These are phyloP conservation scores for Agrotis clavis DNA, from an alignment of 2,888 invertebrate species.

Conservation along the genomic window DNA sequence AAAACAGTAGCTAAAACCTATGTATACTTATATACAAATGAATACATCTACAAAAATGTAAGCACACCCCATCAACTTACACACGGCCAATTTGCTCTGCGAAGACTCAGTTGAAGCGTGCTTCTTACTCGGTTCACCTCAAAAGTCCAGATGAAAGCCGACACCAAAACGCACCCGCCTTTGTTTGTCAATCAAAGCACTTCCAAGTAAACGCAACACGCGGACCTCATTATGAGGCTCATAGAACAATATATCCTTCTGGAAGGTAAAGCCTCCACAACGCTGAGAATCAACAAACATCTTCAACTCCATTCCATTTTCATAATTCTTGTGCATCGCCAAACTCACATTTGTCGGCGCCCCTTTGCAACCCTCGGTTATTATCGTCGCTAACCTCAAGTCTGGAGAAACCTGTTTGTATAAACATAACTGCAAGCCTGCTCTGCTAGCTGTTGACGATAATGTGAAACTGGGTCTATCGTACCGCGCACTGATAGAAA, in stretches of 20 bases:
- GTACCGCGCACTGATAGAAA: conserved; percentile 84
- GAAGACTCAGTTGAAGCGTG: conserved; percentile 32
- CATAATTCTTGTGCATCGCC: conserved; percentile 82
- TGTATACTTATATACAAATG: conserved; percentile 90
- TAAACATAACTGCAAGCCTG: conserved; percentile 83
- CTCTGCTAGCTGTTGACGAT: conserved; percentile 81
- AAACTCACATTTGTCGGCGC: conserved; percentile 78
- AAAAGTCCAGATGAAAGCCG: conserved; percentile 87
- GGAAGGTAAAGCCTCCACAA: conserved; percentile 86
- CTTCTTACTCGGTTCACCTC: conserved; percentile 59
- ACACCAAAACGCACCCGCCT: conserved; percentile 83
- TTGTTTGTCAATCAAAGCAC: conserved; percentile 84
- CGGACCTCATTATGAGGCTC: conserved; percentile 81
- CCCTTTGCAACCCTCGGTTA: conserved; percentile 77
- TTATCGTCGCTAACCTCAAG: conserved; percentile 81
- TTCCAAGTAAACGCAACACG: conserved; percentile 80
- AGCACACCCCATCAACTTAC: conserved; percentile 49
- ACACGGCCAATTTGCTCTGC: conserved; percentile 62
- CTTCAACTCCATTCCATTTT: conserved; percentile 83
- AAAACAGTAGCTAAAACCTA: conserved; percentile 88
- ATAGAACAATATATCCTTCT: conserved; percentile 83
- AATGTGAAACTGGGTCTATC: conserved; percentile 76
- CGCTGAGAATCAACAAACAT: conserved; percentile 86
- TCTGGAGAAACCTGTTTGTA: conserved; percentile 83
- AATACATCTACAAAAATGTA: conserved; percentile 83